Conservation (phyloP, 2,888 invertebrate species). For the Maniola hyperantus region DNA sequence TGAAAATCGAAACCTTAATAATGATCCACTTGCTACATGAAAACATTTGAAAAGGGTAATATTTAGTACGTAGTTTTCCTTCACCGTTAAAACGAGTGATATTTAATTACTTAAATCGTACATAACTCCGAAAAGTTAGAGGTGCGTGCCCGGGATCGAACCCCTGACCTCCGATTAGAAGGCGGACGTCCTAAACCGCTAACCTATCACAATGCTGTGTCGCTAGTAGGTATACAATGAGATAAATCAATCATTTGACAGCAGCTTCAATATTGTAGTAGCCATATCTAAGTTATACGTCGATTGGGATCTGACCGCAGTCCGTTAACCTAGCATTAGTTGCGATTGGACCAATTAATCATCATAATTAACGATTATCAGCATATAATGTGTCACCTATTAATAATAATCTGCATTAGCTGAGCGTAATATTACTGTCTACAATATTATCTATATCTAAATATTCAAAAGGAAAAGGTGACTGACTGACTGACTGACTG, state of each 20-base stretch:
- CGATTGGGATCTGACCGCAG: constrained; percentile 4
- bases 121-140: too few relatives aligned
- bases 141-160: too few relatives aligned
- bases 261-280: not conserved
- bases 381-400: constrained; percentile 3
- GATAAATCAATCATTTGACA: not conserved
- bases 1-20: not conserved
- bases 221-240: too few relatives aligned
- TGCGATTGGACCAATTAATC: constrained; percentile 11
- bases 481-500: too few relatives aligned
- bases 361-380: constrained; percentile 18
- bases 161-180: too few relatives aligned
- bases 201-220: too few relatives aligned
- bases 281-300: not conserved
- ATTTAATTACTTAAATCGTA: too few relatives aligned
- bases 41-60: not conserved
- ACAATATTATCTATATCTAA: too few relatives aligned
- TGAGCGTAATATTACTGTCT: constrained; percentile 3
- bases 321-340: constrained; percentile 12
- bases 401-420: constrained; percentile 1
- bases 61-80: not conserved
- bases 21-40: not conserved
- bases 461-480: too few relatives aligned
- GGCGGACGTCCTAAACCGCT: too few relatives aligned
- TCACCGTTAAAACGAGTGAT: too few relatives aligned